Evolutionary conservation across 2,797 vertebrate species (phyloP).

Genomic region (Decapterus maruadsi): DNA sequence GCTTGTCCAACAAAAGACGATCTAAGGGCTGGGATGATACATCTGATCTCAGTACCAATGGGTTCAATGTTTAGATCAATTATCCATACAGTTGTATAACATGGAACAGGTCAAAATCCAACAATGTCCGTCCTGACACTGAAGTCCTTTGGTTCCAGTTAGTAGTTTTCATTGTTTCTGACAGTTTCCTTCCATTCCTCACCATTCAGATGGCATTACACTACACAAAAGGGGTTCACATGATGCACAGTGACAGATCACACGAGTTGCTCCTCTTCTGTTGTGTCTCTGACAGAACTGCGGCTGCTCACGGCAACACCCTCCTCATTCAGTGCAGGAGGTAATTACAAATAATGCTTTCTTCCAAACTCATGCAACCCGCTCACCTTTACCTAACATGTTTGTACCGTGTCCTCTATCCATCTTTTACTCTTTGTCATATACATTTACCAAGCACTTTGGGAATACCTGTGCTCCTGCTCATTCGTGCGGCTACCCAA

Average conservation of each 20-base stretch:
- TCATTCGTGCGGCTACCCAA: too few species aligned
- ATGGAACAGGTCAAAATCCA: not conserved
- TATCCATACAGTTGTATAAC: not conserved
- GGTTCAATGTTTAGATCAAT: conserved; percentile 3
- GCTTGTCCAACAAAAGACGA: conserved; percentile 38
- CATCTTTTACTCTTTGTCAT: too few species aligned
- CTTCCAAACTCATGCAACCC: too few species aligned
- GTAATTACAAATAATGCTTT: too few species aligned
- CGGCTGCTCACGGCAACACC: not conserved
- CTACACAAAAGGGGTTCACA: not conserved
- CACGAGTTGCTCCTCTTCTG: not conserved
- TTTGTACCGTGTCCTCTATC: too few species aligned
- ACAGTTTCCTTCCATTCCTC: not conserved
- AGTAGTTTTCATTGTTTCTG: too few species aligned
- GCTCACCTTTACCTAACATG: too few species aligned
- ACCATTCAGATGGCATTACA: not conserved
- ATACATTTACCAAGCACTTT: too few species aligned
- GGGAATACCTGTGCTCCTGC: too few species aligned
- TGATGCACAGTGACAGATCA: not conserved
- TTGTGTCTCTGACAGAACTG: too few species aligned
- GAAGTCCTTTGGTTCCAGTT: not conserved
- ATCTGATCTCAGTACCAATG: conserved; percentile 25
- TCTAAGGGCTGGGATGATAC: conserved; percentile 7
- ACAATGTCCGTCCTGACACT: not conserved
- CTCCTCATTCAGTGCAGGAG: too few species aligned